Evolutionary conservation across 2,888 invertebrate species (phyloP), one percentile per base, ranked within the genome.

Genomic region (Arctia plantaginis): DNA sequence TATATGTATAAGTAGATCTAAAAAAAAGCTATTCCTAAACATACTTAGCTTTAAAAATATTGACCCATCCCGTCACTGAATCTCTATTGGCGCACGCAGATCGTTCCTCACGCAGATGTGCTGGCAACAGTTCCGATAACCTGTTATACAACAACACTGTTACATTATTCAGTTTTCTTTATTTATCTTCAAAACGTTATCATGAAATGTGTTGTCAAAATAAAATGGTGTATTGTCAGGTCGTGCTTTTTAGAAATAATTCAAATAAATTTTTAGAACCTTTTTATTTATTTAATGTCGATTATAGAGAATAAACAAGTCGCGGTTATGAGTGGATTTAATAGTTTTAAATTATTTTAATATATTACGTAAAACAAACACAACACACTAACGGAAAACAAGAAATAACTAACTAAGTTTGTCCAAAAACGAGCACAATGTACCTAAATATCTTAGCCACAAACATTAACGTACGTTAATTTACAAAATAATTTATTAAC

Each of bases 21-120:
- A 51, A 51, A 27, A 13, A 27, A 44, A 44, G 15, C 2, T 27
- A 4, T 12, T 27, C 2, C 33, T 6, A 41, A 39, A 89, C 90
- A 90, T 90, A 97, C 97, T 96, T 96, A 7, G 97, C 94, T 90
- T 97, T 97, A 82, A 97, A 97, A 0, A 97, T 97, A 92, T 98
- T 98, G 20, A 98, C 97, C 98, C 98, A 98, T 79, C 98, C 98
- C 0, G 97, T 97, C 2, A 98, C 97, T 0, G 96, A 93, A 44
- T 96, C 91, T 80, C 95, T 92, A 82, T 94, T 90, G 47, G 93
- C 90, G 72, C 96, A 96, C 72, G 96, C 96, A 0, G 96, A 96
- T 75, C 97, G 96, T 73, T 97, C 97, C 80, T 98, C 97, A 75
- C 97, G 96, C 78, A 98, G 93, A 90, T 98, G 98, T 0, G 92